phyloP scores from a whole-genome alignment of 2,113 vertebrate species.

The Ailurus styani region DNA sequence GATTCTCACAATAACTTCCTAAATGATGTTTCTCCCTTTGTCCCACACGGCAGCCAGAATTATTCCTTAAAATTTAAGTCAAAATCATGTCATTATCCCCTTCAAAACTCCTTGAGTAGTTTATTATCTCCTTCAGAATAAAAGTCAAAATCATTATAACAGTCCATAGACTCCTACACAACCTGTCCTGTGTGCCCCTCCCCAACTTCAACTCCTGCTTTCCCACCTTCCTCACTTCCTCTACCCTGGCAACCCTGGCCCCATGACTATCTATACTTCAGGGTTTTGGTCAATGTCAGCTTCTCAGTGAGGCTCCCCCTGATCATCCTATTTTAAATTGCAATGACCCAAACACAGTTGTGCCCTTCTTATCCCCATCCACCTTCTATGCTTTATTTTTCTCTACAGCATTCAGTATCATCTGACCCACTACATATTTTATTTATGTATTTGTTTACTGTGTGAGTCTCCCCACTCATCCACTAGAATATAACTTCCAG shows the following conservation, averaged over 20 bases:
- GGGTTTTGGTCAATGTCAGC: background rate
- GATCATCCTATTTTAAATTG: background rate
- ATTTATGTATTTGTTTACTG: background rate
- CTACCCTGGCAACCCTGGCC: background rate
- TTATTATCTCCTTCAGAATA: background rate
- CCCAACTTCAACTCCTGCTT: background rate
- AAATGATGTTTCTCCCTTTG: background rate
- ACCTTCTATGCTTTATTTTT: background rate
- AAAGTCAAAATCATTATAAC: background rate
- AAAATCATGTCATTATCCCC: background rate
- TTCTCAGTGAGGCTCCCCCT: background rate
- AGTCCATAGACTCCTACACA: background rate
- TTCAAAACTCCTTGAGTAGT: background rate
- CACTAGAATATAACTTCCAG: background rate
- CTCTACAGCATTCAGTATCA: background rate
- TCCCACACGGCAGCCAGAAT: background rate
- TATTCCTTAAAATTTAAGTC: conserved; percentile 12
- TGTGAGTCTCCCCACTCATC: background rate
- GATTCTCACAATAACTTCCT: background rate
- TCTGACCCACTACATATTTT: background rate
- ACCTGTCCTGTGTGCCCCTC: background rate
- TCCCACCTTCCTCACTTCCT: background rate
- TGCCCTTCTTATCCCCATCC: background rate
- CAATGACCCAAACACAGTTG: background rate
- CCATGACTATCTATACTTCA: background rate